A percentile compares a stretch with the other conserved stretches of the same genome.
These are phyloP conservation scores for Onchidella celtica DNA, from an alignment of 2,888 invertebrate genomes.

Conservation along the genomic window DNA sequence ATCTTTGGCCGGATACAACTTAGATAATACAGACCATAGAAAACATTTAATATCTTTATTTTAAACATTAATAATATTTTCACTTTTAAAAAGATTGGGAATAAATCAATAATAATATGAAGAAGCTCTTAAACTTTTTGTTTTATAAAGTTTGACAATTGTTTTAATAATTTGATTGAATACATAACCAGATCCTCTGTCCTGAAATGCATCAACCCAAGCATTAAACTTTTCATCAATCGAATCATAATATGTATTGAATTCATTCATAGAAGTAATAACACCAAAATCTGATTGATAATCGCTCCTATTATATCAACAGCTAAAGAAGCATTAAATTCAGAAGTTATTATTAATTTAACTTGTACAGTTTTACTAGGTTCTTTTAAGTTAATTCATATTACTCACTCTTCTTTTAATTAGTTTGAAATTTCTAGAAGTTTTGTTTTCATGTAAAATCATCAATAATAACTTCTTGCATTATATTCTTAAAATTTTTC, in stretches of 20 bases:
- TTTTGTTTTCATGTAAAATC: neutral
- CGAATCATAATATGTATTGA: too few relatives aligned
- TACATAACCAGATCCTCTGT: too few relatives aligned
- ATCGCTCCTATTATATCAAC: neutral
- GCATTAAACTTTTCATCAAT: too few relatives aligned
- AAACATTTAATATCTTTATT: neutral
- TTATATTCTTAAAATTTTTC: neutral
- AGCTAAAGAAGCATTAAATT: too few relatives aligned
- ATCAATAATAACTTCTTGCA: neutral
- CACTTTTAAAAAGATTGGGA: neutral
- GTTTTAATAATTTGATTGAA: too few relatives aligned
- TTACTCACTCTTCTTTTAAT: neutral
- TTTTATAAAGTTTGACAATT: too few relatives aligned
- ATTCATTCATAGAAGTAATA: too few relatives aligned
- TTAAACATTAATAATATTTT: neutral
- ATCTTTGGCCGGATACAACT: constrained; percentile 9
- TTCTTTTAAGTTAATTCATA: neutral
- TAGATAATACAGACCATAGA: constrained; percentile 3
- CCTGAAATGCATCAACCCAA: too few relatives aligned
- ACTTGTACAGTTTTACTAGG: neutral
- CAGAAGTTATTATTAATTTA: neutral
- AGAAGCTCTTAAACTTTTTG: too few relatives aligned
- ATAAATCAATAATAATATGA: too few relatives aligned
- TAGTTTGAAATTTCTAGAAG: too few relatives aligned
- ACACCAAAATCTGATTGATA: too few relatives aligned